phyloP scores from a whole-genome alignment of 2,888 invertebrate species.

The Stenurella melanura region DNA sequence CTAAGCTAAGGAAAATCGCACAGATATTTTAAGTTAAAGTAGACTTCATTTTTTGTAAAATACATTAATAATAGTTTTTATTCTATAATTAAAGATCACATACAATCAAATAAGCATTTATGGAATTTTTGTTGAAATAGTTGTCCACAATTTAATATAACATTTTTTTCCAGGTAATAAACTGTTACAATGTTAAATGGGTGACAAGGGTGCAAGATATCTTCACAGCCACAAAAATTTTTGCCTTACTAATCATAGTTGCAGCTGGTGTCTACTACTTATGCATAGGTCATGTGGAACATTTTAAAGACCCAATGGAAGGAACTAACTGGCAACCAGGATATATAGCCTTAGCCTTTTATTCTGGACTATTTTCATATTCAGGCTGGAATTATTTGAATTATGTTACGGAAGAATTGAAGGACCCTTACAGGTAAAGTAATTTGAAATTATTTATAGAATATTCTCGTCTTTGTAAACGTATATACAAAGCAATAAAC shows the following conservation, averaged over 20 bases:
- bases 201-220: constrained; percentile 95
- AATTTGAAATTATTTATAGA: constrained; percentile 6
- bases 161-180: constrained; percentile 78
- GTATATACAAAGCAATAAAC: constrained; percentile 4
- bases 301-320: constrained; percentile 86
- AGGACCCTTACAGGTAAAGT: constrained; percentile 84
- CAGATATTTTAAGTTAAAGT: too few species aligned
- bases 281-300: constrained; percentile 81
- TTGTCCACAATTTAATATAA: not conserved
- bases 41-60: too few species aligned
- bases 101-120: too few species aligned
- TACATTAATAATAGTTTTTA: too few species aligned
- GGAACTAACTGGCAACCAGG: constrained; percentile 86
- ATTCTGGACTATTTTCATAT: constrained; percentile 94
- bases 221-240: constrained; percentile 94
- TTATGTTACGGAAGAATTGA: constrained; percentile 94
- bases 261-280: constrained; percentile 87
- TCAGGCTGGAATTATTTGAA: constrained; percentile 96
- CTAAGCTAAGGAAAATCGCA: too few species aligned
- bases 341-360: constrained; percentile 91
- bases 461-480: not conserved
- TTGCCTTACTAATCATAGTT: constrained; percentile 89
- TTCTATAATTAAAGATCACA: too few species aligned
- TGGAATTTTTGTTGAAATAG: too few species aligned
- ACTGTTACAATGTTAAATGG: constrained; percentile 97